Evolutionary conservation across 1,140 invertebrate genomes (phyloP).

Genomic region (Ips nitidus): DNA sequence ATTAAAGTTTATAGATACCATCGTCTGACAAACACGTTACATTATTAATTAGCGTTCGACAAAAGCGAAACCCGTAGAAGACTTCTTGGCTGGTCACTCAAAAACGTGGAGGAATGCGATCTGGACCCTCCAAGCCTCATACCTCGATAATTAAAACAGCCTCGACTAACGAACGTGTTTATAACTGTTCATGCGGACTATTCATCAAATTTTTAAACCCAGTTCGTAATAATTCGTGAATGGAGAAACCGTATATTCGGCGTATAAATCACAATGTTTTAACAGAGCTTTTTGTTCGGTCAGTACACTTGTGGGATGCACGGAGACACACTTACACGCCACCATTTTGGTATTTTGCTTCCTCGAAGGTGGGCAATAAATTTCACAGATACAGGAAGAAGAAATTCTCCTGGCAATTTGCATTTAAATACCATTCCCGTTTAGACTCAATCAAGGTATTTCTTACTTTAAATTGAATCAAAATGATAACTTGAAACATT

Average conservation of each 20-base stretch:
- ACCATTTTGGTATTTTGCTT: slow-evolving; percentile 3
- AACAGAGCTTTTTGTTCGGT: slow-evolving; percentile 20
- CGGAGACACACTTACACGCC: slow-evolving; percentile 11
- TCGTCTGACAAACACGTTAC: too few species aligned
- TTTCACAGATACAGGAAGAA: background rate
- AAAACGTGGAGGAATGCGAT: too few species aligned
- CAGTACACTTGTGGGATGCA: slow-evolving; percentile 14
- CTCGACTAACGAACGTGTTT: slow-evolving; percentile 5
- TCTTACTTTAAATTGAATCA: too few species aligned
- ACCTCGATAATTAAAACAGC: slow-evolving; percentile 13
- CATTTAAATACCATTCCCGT: too few species aligned
- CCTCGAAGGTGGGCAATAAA: slow-evolving; percentile 6
- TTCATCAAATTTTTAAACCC: slow-evolving; percentile 30
- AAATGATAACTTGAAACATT: too few species aligned
- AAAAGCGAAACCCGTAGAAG: too few species aligned
- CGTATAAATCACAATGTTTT: slow-evolving; percentile 16
- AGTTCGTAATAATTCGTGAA: slow-evolving; percentile 24
- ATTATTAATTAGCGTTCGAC: too few species aligned
- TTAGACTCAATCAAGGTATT: too few species aligned
- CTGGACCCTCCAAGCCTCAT: background rate
- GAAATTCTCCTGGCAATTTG: too few species aligned
- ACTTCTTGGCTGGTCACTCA: too few species aligned
- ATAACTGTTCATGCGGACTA: slow-evolving; percentile 21
- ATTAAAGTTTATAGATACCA: too few species aligned
- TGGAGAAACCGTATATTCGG: slow-evolving; percentile 24